Conservation (phyloP, 2,888 invertebrate species). For the Molanna angustata region DNA sequence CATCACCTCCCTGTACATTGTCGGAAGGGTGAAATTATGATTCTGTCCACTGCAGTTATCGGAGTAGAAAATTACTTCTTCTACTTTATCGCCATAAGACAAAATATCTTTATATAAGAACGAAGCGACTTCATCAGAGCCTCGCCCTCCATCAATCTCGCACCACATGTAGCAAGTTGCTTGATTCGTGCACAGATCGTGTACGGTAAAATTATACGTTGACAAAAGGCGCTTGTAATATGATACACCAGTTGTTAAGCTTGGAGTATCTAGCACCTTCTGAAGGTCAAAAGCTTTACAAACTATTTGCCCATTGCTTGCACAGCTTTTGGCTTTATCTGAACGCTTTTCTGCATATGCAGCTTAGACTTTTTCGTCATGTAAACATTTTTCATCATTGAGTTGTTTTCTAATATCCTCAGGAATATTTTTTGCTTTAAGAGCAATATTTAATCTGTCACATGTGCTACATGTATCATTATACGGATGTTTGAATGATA, state of each 20-base stretch:
- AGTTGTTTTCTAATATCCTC: slow-evolving; percentile 4
- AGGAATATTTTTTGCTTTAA: slow-evolving; percentile 3
- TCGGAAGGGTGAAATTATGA: slow-evolving; percentile 4
- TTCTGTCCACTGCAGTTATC: slow-evolving; percentile 6
- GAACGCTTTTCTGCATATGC: slow-evolving; percentile 1
- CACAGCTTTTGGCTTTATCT: slow-evolving; percentile 2
- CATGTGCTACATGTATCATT: slow-evolving; percentile 6
- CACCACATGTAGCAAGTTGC: slow-evolving; percentile 8
- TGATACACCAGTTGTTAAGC: slow-evolving; percentile 1
- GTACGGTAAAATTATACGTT: slow-evolving; percentile 6
- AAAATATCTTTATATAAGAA: neutral
- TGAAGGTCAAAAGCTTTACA: slow-evolving; percentile 2
- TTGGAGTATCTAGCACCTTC: slow-evolving; percentile 1
- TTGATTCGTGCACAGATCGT: slow-evolving; percentile 4
- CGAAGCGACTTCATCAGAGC: slow-evolving; percentile 5
- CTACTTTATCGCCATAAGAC: neutral
- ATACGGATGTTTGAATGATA: slow-evolving; percentile 4
- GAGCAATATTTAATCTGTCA: slow-evolving; percentile 6
- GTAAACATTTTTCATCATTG: slow-evolving; percentile 4
- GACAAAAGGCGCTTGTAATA: slow-evolving; percentile 1
- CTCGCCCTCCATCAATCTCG: slow-evolving; percentile 2
- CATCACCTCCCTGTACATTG: neutral
- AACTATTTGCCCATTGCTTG: slow-evolving; percentile 2
- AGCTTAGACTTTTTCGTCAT: slow-evolving; percentile 4
- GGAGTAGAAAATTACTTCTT: neutral